Evolutionary conservation across 1,140 invertebrate genomes (phyloP), one percentile per base, ranked within the genome.

Genomic region (Papilio dardanus): DNA sequence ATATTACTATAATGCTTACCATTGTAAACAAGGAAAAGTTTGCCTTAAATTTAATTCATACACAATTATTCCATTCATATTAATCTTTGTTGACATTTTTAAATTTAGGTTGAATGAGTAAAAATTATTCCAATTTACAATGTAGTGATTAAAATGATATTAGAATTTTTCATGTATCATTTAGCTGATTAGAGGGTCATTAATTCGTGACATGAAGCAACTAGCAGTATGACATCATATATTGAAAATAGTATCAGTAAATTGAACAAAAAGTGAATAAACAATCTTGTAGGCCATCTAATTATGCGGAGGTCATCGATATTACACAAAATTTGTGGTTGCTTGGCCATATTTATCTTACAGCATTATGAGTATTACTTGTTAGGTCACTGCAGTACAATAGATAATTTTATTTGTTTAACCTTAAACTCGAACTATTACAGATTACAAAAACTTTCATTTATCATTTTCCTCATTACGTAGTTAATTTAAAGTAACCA

Each of bases 141-240:
- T 46, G 42, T 46, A 46, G 42, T 46, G 42, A 46, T 46, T 46
- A 46, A 46, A 46, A 19, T 46, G 42, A 46, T 46, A 46, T 46
- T 46, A 46, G 19, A 58, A 28, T 65, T 35, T 24, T 24, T 74
- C 71, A 58, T 19, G 21, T 58, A 33, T 58, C 30, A 62, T 37
- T 42, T 31, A 74, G 74, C 10, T n/a, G 21, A 30, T 31, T 65
- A 66, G 21, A 58, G 33, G n/a, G 33, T 74, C 74, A 74, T 31
- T 40, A 50, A 73, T 58, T 21, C 86, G 86, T 83, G 33, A 68
- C 58, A 46, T 65, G 76, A 68, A 77, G 37, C 58, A 67, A 67
- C 50, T 76, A 62, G 46, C 79, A 74, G 74, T 78, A 78, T 87
- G 85, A 87, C 85, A 87, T 87, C 85, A 87, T 76, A 84, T 81